Conservation (phyloP, 1,140 invertebrate species). For the Plectrocnemia conspersa region DNA sequence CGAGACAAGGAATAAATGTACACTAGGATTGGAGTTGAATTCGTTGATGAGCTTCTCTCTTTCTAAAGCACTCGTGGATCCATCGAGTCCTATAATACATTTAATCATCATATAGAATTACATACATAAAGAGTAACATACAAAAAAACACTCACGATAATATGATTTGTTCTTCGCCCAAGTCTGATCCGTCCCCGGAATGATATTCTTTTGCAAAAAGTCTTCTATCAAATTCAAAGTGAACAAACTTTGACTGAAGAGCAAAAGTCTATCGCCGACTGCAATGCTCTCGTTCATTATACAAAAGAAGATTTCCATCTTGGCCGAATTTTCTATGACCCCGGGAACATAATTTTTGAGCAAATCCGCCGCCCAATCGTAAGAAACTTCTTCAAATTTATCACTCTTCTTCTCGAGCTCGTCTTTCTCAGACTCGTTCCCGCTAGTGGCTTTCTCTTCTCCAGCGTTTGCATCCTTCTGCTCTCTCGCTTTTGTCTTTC, state of each 20-base stretch:
- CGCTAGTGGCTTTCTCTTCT: constrained; percentile 40
- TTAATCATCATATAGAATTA: constrained; percentile 15
- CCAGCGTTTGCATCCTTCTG: constrained; percentile 39
- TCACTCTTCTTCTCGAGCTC: constrained; percentile 54
- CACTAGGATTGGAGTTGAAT: constrained; percentile 88
- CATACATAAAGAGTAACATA: constrained; percentile 2
- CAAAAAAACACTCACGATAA: constrained; percentile 68
- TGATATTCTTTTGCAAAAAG: constrained; percentile 75
- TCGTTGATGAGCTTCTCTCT: constrained; percentile 95
- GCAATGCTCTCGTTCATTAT: constrained; percentile 86
- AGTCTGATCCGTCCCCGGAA: constrained; percentile 67
- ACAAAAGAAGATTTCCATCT: constrained; percentile 92
- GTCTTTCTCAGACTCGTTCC: constrained; percentile 50
- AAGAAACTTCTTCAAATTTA: constrained; percentile 74
- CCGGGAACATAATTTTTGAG: constrained; percentile 85
- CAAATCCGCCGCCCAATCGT: constrained; percentile 81
- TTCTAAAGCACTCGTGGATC: constrained; percentile 89
- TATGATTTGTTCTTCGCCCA: constrained; percentile 89
- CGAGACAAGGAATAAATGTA: constrained; percentile 93
- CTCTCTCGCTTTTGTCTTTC: constrained; percentile 41
- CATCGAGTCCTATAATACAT: constrained; percentile 72
- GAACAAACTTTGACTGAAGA: constrained; percentile 95
- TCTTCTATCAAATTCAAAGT: constrained; percentile 97
- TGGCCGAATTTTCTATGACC: constrained; percentile 88
- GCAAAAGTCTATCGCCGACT: constrained; percentile 85